Base-by-base conservation (phyloP, 1,140 invertebrate genomes). In the Drosophila quadrilineata region DNA sequence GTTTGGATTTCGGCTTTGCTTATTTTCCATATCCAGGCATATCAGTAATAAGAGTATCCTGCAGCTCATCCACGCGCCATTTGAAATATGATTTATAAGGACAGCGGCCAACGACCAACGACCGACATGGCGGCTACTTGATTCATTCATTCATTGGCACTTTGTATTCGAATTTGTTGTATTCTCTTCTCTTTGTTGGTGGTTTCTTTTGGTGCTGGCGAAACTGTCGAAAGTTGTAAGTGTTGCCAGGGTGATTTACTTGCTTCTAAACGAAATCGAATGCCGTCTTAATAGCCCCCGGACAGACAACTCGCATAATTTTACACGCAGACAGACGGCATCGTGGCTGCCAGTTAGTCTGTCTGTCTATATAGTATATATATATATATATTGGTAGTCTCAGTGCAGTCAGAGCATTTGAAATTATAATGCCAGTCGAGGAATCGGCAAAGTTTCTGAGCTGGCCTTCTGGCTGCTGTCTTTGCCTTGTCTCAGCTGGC, bases 181-280 rank as follows among this genome's bases (percentile, higher is more conserved):
- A 19, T 9, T 9, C 26, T 26, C 36, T 2, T 36, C 22, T 38
- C n/a, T 24, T 17, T 14, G 35, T 12, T 8, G 48, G 29, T 31
- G 24, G 16, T 33, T 12, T 10, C 16, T 1, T 22, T 2, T 22
- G 35, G 36, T 14, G 24, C 62, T 69, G 59, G 50, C 79, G 75
- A 63, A 85, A 79, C 75, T 85, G 79, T 85, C 79, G 75, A 85
- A 85, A 85, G 62, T 85, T 79, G 80, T 86, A 79, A 85, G 80
- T 75, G 75, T 85, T 86, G 79, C 80, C 59, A 62, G 62, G 70
- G 75, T 82, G 77, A 73, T 71, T 82, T 82, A 70, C 52, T 80
- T 75, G 71, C 60, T 63, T 58, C 71, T 75, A 80, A 86, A 63
- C 79, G 79, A 80, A 86, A 86, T 74, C 80, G 71, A 85, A 85